These are phyloP conservation scores for Hypsibius dujardini DNA, from an alignment of 1,140 invertebrate genomes.

Conservation along the genomic window DNA sequence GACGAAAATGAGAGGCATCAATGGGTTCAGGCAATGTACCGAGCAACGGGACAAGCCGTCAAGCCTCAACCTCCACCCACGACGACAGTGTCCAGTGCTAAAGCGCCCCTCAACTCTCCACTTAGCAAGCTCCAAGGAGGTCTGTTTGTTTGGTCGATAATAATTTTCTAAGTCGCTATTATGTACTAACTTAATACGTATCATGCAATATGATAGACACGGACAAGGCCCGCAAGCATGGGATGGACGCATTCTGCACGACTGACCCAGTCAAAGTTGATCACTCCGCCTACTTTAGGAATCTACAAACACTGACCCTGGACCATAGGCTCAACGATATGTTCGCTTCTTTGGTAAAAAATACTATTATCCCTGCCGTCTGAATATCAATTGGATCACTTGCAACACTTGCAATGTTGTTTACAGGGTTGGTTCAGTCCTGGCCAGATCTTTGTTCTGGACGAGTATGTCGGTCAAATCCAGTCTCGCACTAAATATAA, in stretches of 20 bases:
- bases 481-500: too few relatives aligned
- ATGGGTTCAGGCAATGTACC: conserved; percentile 95
- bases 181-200: too few relatives aligned
- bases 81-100: conserved; percentile 32
- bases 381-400: too few relatives aligned
- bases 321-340: conserved; percentile 90
- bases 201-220: conserved; percentile 49
- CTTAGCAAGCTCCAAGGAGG: conserved; percentile 74
- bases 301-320: conserved; percentile 72
- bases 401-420: too few relatives aligned
- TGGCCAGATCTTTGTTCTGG: conserved; percentile 89
- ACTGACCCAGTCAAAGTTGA: conserved; percentile 93
- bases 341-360: conserved; percentile 82
- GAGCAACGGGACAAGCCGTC: conserved; percentile 94
- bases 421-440: conserved; percentile 93
- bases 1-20: conserved; percentile 95
- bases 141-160: conserved; percentile 10
- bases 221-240: conserved; percentile 87
- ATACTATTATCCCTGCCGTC: too few relatives aligned
- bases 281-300: conserved; percentile 75
- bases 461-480: conserved; percentile 98
- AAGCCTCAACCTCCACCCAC: conserved; percentile 81
- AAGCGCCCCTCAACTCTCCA: conserved; percentile 54
- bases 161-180: conserved; percentile 35
- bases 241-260: conserved; percentile 96